Conservation (phyloP, 2,888 invertebrate genomes). For the Stenichneumon culpator region DNA sequence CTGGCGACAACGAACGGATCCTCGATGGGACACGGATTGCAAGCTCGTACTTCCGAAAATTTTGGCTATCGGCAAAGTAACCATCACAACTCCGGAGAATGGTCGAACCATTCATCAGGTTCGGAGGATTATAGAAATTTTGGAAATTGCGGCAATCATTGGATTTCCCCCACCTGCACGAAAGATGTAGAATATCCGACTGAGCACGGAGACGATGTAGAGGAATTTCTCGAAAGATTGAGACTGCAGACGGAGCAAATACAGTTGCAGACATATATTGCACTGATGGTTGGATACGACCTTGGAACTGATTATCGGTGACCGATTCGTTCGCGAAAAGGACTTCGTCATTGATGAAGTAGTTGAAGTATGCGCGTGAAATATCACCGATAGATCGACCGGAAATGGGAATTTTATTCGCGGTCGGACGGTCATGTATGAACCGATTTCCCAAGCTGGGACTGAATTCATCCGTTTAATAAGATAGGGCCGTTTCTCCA, state of each 20-base stretch:
- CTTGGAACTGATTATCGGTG: slow-evolving; percentile 28
- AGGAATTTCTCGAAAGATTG: slow-evolving; percentile 76
- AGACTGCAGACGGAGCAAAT: slow-evolving; percentile 76
- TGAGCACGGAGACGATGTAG: slow-evolving; percentile 70
- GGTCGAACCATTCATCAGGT: not conserved
- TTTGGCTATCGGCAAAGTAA: not conserved
- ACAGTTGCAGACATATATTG: slow-evolving; percentile 78
- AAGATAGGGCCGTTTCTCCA: no score
- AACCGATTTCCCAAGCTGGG: not conserved
- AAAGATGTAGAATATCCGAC: not conserved
- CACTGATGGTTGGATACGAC: slow-evolving; percentile 53
- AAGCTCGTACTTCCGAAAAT: not conserved
- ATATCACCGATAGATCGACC: not conserved
- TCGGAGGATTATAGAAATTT: not conserved
- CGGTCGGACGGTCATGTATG: not conserved
- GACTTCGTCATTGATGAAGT: not conserved
- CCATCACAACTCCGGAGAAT: not conserved
- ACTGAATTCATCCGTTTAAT: not conserved
- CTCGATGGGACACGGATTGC: not conserved
- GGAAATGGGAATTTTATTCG: not conserved
- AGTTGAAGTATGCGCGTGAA: not conserved
- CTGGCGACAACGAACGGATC: not conserved
- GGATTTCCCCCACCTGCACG: not conserved
- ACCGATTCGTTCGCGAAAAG: not conserved
- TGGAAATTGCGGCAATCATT: not conserved